Base-by-base conservation (phyloP, 2,888 invertebrate genomes). In the Prosapia bicincta region DNA sequence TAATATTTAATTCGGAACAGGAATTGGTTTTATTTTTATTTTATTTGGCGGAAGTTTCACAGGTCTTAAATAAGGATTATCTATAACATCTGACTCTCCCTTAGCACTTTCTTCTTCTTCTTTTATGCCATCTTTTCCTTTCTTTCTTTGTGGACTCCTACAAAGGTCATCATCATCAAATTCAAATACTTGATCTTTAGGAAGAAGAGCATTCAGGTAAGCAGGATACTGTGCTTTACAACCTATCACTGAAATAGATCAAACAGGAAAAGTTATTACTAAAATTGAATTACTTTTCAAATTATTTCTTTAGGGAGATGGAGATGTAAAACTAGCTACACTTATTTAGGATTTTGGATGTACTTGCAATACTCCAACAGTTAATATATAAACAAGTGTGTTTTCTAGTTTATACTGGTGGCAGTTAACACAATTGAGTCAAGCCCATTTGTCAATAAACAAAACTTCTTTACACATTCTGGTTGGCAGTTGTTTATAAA, bases 161-260 rank as follows among this genome's bases (percentile, higher is more conserved):
- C 54, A 66, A 2, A 70, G 43, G 28, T 92, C 92, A 77, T 92
- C 85, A 83, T 95, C 94, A 83, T 96, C 96, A 82, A 94, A 92
- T 83, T 97, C 97, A 84, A 97, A 95, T 43, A 98, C 94, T 87
- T 98, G 97, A 86, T 98, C 98, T 80, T 94, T 94, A 0, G 97
- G 97, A 81, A 97, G 86, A 26, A 98, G 87, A 3, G 97, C 96
- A 78, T 92, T 90, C 66, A 96, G 84, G 83, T 97, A 97, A 1
- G 96, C 91, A 6, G 95, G 94, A 83, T 91, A 92, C 79, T 90
- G 89, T 0, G 95, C 92, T 83, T 95, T 94, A 82, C 94, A 93
- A 1, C 95, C 94, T 83, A 98, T 97, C 81, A 98, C 95, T 95
- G 86, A 73, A 87, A 85, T 81, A 79, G 72, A 81, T 78, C 23